Percentiles rank a stretch among this genome's conserved stretches.
Conservation (phyloP, 1,140 invertebrate genomes). For the Maconellicoccus hirsutus region DNA sequence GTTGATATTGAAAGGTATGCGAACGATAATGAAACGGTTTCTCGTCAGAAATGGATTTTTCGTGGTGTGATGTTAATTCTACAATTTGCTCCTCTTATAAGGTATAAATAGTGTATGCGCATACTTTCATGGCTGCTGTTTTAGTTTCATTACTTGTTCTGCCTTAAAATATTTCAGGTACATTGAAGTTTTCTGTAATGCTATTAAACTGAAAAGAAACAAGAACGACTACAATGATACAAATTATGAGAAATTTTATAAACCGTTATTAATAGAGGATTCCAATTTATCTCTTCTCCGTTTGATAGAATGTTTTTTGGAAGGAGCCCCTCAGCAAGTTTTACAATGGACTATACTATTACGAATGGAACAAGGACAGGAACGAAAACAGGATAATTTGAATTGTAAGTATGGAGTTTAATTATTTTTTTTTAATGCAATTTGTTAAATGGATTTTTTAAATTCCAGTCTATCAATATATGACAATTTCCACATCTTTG, state of each 20-base stretch:
- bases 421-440: neutral
- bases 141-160: neutral
- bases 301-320: constrained; percentile 80
- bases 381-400: neutral
- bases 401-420: neutral
- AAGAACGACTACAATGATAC: constrained; percentile 36
- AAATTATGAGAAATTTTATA: constrained; percentile 49
- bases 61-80: neutral
- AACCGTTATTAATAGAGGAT: constrained; percentile 68
- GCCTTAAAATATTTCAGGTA: constrained; percentile 35
- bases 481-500: constrained; percentile 59
- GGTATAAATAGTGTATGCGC: neutral
- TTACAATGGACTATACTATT: constrained; percentile 60
- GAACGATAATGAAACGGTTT: neutral
- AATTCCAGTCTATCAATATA: constrained; percentile 41
- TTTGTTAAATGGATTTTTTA: neutral
- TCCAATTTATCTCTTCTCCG: constrained; percentile 69
- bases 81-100: neutral
- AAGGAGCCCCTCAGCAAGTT: constrained; percentile 76
- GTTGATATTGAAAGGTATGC: neutral
- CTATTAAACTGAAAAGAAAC: constrained; percentile 39
- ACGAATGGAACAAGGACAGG: constrained; percentile 31
- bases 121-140: no score
- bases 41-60: neutral
- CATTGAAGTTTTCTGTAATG: constrained; percentile 49